Evolutionary conservation across 2,888 invertebrate species (phyloP).

Genomic region (Xylota sylvarum): DNA sequence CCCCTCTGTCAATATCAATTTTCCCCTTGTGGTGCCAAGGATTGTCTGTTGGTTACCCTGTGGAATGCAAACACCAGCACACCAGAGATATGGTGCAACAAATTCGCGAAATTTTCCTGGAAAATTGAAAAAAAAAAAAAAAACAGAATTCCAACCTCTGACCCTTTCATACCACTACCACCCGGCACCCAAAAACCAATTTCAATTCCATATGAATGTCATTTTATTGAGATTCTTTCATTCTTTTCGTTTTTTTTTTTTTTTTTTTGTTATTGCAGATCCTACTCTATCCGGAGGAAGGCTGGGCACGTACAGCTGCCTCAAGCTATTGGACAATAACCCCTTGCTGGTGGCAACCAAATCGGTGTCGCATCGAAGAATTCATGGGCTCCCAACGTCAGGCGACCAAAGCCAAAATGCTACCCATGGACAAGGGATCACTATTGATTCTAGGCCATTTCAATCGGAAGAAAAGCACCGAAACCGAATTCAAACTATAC

Average conservation of each 20-base stretch:
- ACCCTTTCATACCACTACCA: neutral
- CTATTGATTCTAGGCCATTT: slow-evolving; percentile 91
- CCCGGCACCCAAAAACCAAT: slow-evolving; percentile 41
- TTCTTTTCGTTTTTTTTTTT: slow-evolving; percentile 39
- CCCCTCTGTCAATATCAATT: slow-evolving; percentile 64
- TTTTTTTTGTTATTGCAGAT: slow-evolving; percentile 86
- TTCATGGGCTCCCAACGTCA: slow-evolving; percentile 88
- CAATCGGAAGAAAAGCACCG: slow-evolving; percentile 89
- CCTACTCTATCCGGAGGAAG: slow-evolving; percentile 94
- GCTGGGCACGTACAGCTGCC: slow-evolving; percentile 94
- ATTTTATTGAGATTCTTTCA: slow-evolving; percentile 48
- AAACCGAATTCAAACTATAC: slow-evolving; percentile 92
- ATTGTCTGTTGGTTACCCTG: slow-evolving; percentile 50
- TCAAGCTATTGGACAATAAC: slow-evolving; percentile 95
- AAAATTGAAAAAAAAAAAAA: slow-evolving; percentile 58
- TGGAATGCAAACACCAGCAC: slow-evolving; percentile 62
- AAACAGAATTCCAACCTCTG: no score
- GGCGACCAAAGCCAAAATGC: slow-evolving; percentile 92
- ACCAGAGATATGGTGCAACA: neutral
- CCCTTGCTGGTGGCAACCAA: slow-evolving; percentile 94
- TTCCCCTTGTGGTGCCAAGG: slow-evolving; percentile 37
- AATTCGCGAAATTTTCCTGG: slow-evolving; percentile 55
- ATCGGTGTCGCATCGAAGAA: slow-evolving; percentile 93
- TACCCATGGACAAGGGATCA: slow-evolving; percentile 91
- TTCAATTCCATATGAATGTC: slow-evolving; percentile 63